Percentiles rank a stretch among this genome's conserved stretches.
Evolutionary conservation across 1,140 invertebrate species (phyloP).

Genomic region (Leptopilina clavipes): DNA sequence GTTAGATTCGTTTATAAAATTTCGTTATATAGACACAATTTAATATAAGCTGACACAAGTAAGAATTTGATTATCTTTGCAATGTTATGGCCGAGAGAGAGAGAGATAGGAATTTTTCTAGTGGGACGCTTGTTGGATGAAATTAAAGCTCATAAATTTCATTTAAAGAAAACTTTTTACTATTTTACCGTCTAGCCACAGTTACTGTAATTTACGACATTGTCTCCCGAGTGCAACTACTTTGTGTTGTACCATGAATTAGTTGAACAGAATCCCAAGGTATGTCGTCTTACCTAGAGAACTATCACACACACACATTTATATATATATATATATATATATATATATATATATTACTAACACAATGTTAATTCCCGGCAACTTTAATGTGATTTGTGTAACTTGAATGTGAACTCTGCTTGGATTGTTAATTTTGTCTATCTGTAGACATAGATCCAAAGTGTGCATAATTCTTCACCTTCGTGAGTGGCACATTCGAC

Average conservation of each 20-base stretch:
- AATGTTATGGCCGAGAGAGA: neutral
- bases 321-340: neutral
- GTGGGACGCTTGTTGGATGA: neutral
- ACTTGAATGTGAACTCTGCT: neutral
- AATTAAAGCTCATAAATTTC: constrained; percentile 27
- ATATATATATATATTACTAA: constrained; percentile 1
- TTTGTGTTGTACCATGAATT: constrained; percentile 30
- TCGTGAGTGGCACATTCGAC: neutral
- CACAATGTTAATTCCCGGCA: constrained; percentile 16
- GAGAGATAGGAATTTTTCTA: neutral
- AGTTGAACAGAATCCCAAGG: constrained; percentile 31
- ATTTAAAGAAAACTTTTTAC: constrained; percentile 25
- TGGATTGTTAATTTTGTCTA: constrained; percentile 14
- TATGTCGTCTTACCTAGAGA: constrained; percentile 25
- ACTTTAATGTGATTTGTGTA: constrained; percentile 29
- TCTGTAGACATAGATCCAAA: neutral
- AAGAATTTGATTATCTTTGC: constrained; percentile 1
- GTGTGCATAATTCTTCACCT: neutral
- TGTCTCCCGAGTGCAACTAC: constrained; percentile 33
- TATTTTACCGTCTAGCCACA: constrained; percentile 23
- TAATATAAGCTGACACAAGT: neutral
- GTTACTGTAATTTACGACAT: constrained; percentile 17
- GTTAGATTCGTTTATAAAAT: neutral
- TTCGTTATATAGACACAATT: neutral
- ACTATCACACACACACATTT: neutral